These are phyloP conservation scores for Henicopernis longicauda DNA, from an alignment of 2,113 vertebrate genomes.

Conservation along the genomic window DNA sequence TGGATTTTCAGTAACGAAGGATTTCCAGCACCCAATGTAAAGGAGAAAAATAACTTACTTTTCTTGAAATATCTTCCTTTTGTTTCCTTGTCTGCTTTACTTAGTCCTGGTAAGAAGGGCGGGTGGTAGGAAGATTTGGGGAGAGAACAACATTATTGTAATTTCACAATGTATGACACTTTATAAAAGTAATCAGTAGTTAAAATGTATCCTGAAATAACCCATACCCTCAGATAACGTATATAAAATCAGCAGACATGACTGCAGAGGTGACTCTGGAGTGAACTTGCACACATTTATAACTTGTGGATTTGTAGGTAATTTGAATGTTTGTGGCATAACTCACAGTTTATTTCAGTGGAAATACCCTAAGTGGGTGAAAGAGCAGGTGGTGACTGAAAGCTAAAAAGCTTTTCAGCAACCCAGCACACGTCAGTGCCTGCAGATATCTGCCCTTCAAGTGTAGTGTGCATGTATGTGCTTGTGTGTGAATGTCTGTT, in stretches of 20 bases:
- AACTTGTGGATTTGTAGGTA: neutral
- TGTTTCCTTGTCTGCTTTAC: neutral
- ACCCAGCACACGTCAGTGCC: neutral
- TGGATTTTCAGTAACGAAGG: neutral
- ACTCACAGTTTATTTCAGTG: neutral
- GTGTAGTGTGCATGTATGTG: neutral
- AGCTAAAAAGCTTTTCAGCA: neutral
- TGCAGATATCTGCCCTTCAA: neutral
- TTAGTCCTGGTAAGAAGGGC: neutral
- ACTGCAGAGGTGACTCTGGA: neutral
- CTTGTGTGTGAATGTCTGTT: neutral
- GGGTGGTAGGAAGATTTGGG: neutral
- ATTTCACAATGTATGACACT: neutral
- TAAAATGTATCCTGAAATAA: neutral
- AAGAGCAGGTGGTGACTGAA: neutral
- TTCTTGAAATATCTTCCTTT: neutral
- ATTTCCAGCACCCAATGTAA: neutral
- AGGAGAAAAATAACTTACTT: neutral
- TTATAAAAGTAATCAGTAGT: neutral
- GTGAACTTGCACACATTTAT: neutral
- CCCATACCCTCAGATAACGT: neutral
- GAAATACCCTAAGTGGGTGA: neutral
- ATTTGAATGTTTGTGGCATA: neutral
- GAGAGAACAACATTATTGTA: neutral
- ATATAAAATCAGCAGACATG: neutral